A percentile compares a stretch with the other conserved stretches of the same genome.
phyloP scores from a whole-genome alignment of 2,113 vertebrate genomes.

The Pituophis catenifer region DNA sequence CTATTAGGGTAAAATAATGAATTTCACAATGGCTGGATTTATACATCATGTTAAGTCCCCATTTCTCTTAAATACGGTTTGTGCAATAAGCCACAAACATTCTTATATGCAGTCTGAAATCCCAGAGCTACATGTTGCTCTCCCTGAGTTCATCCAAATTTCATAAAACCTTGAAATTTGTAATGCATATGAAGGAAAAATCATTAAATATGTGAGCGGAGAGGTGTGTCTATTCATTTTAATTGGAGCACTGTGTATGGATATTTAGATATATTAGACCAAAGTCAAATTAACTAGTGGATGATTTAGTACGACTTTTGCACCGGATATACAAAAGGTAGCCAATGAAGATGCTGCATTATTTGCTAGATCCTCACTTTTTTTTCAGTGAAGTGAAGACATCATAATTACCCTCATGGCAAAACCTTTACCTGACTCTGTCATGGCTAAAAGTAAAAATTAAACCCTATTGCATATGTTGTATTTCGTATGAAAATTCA shows the following conservation, averaged over 20 bases:
- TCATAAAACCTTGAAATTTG: background rate
- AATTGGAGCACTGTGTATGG: background rate
- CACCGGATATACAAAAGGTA: background rate
- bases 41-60: background rate
- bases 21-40: background rate
- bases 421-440: background rate
- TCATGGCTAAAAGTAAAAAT: background rate
- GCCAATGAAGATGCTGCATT: background rate
- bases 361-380: background rate
- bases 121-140: background rate
- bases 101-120: background rate
- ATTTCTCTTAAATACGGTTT: background rate
- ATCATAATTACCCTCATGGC: background rate
- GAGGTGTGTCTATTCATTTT: background rate
- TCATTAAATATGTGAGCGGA: background rate
- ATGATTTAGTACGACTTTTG: background rate
- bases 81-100: background rate
- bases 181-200: background rate
- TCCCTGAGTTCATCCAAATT: background rate
- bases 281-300: background rate
- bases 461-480: background rate
- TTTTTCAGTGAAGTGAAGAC: background rate
- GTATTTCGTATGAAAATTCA: background rate
- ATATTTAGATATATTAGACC: background rate
- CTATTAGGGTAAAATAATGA: background rate